Evolutionary conservation across 2,797 vertebrate genomes (phyloP), one percentile per base, ranked within the genome.

Genomic region (Aeoliscus strigatus): DNA sequence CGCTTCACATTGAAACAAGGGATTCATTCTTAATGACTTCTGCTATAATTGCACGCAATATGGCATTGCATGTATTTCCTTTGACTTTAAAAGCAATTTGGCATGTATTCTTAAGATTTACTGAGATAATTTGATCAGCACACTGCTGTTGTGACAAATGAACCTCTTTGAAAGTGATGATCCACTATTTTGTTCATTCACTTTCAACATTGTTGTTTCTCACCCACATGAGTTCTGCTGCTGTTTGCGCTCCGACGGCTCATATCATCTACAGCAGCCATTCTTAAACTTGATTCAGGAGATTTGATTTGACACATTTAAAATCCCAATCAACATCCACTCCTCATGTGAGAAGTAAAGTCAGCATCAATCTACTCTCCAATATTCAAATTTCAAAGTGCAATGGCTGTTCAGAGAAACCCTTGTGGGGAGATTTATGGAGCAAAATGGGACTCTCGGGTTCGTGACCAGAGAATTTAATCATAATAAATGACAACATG

Each of bases 71-170:
- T n/a, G n/a, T n/a, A n/a, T n/a, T n/a, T n/a, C n/a, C n/a, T 27
- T 14, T 38, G 36, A n/a, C 43, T 55, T 68, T 57, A 21, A 47
- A 56, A 52, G 10, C 32, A 33, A 48, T 62, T 66, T 12, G 17
- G 18, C 6, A n/a, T n/a, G n/a, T n/a, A n/a, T n/a, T n/a, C n/a
- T n/a, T n/a, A n/a, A n/a, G n/a, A n/a, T n/a, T n/a, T 43, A 50
- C 51, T 52, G 16, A 45, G 9, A 42, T 27, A 30, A 60, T 51
- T 57, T 56, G 29, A 66, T 64, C 39, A 56, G 39, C 47, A 37
- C 43, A 65, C 64, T 27, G 18, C 39, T 51, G 53, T 53, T 65
- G 18, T 52, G 42, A 72, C 45, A 64, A 66, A 68, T 29, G 11
- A 63, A 32, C 29, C 31, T 46, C 12, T 52, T 32, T 9, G 18